Evolutionary conservation across 2,888 invertebrate species (phyloP), one percentile per base, ranked within the genome.

Genomic region (Alcis repandata): DNA sequence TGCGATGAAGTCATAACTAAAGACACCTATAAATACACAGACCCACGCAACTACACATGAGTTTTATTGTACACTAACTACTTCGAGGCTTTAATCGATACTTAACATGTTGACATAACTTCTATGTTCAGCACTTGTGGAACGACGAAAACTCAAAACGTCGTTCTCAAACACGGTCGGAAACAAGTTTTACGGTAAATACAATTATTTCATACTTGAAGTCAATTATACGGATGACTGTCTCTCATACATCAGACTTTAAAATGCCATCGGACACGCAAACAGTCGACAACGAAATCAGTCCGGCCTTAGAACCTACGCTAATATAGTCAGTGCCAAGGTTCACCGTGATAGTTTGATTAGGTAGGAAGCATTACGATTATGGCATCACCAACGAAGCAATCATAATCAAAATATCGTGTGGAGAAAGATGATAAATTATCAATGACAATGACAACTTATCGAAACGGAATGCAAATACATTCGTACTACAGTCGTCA

Each of bases 1-100:
- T 73, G 72, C 79, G 87, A 89, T 92, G 91, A 92, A 88, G 90
- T 91, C 92, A 91, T 89, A 88, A 79, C 80, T 79, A 79, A 83
- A 79, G 84, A 82, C 85, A 82, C 78, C 86, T 85, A 88, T 87
- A 90, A 90, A 89, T 89, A 89, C 75, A 86, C 67, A 75, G 76
- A 67, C 91, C 90, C 86, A 91, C 91, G 81, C 88, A 83, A 76
- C 73, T 73, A 77, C 76, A 79, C 74, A 84, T 82, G 82, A 81
- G 79, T 80, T 82, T 85, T 82, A 86, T 81, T 75, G 77, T 76
- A 75, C 71, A 66, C 69, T 79, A 78, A 71, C 71, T 73, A 64
- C 68, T 69, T 65, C 43, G 67, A 74, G 67, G 69, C 71, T 71
- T 64, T 63, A 68, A 63, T 71, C 61, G 59, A 63, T 68, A 52